Base-by-base conservation (phyloP, 2,797 vertebrate species). In the Trachurus trachurus region DNA sequence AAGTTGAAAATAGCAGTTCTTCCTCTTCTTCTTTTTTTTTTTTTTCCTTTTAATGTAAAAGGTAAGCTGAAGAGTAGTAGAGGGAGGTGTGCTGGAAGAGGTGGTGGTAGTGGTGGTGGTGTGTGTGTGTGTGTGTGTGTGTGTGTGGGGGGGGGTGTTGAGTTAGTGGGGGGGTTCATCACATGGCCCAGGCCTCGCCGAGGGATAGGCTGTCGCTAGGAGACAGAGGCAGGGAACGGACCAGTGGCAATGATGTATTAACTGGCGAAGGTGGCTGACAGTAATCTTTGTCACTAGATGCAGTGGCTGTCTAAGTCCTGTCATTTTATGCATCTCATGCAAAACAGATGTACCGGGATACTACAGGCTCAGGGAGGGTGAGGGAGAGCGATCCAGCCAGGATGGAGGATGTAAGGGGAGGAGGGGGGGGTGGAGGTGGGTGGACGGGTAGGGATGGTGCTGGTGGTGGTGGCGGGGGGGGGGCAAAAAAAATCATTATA, bases 181-280 rank as follows among this genome's bases (percentile, higher is more conserved):
- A 93, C 92, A 91, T 93, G 92, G 87, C 76, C 74, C 17, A 85
- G 88, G 92, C 93, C 88, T 93, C 91, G 92, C 91, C 91, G 83
- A 83, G 64, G 95, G 96, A 98, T 97, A 93, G 97, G 97, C 92
- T 93, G 97, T 99, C 98, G 98, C 98, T 98, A 99, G 96, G 98
- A 96, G 97, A 99, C 97, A 66, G 94, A 95, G 95, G 95, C 95
- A 95, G 93, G 95, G 97, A 98, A 97, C 90, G 95, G 96, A 95
- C 96, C 95, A 96, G 97, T 95, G 92, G 96, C 94, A 92, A 96
- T 98, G 98, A 99, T 98, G 97, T 96, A 99, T 98, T 97, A 98
- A 98, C 96, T 97, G 96, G 97, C 96, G 90, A 97, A 96, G 96
- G 96, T 86, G 91, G 95, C 95, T 98, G 97, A 97, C 93, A 94